Conservation (phyloP, 2,888 invertebrate genomes). For the Phytoseiulus persimilis region DNA sequence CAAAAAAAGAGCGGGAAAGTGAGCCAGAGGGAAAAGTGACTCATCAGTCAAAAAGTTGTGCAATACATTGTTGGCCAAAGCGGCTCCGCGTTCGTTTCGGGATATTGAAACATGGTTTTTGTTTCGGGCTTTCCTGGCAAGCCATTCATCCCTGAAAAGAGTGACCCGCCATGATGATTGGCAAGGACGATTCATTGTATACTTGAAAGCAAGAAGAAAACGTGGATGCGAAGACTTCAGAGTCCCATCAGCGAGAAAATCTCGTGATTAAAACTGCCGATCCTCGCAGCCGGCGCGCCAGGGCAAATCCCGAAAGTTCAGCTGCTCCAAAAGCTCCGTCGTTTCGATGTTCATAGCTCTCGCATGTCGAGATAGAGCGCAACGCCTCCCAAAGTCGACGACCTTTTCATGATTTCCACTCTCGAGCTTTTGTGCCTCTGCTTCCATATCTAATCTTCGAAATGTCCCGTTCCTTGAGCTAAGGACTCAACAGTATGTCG, state of each 20-base stretch:
- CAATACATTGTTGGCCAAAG: background rate
- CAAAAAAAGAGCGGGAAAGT: background rate
- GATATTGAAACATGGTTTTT: conserved; percentile 5
- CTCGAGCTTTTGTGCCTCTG: background rate
- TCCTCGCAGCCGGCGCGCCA: too few relatives aligned
- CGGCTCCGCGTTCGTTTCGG: background rate
- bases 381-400: background rate
- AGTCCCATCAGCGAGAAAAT: background rate
- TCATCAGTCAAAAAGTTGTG: background rate
- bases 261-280: background rate
- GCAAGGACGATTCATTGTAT: background rate
- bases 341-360: too few relatives aligned
- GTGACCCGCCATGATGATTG: background rate
- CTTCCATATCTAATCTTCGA: background rate
- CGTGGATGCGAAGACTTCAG: background rate
- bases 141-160: background rate
- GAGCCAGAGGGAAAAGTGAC: background rate
- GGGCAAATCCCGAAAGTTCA: too few relatives aligned
- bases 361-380: background rate
- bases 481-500: background rate
- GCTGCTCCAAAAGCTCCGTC: too few relatives aligned
- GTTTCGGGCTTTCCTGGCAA: background rate
- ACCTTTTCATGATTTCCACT: background rate
- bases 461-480: background rate
- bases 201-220: background rate